These are phyloP conservation scores for Caracal caracal DNA, from an alignment of 2,113 vertebrate genomes.

Conservation along the genomic window DNA sequence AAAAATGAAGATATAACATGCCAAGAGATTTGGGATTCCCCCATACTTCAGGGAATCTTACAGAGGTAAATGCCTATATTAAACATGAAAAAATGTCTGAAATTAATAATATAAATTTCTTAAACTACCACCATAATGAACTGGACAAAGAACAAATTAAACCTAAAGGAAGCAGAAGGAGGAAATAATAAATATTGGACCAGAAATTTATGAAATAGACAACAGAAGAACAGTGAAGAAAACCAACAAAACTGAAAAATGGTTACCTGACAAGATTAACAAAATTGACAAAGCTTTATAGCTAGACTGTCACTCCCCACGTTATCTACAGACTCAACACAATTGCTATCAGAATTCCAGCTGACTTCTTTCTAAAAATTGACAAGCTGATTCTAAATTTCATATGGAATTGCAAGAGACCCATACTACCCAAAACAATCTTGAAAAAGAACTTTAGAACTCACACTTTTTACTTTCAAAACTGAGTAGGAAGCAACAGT, in stretches of 20 bases:
- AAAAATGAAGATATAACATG: neutral
- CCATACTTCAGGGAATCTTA: neutral
- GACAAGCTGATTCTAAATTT: neutral
- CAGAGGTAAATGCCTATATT: neutral
- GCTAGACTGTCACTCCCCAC: neutral
- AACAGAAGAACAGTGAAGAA: neutral
- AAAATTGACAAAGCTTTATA: neutral
- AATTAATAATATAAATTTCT: neutral
- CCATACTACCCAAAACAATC: neutral
- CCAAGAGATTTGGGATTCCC: neutral
- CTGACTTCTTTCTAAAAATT: neutral
- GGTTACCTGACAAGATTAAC: neutral
- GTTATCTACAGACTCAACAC: neutral
- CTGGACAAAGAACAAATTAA: neutral
- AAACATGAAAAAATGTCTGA: neutral
- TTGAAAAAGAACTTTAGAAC: neutral
- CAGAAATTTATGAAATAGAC: neutral
- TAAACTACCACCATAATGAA: neutral
- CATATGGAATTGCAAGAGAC: neutral
- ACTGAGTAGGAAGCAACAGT: neutral
- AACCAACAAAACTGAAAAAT: neutral
- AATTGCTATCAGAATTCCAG: neutral
- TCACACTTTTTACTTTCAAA: neutral
- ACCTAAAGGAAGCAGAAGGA: neutral
- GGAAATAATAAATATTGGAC: neutral